Evolutionary conservation across 2,888 invertebrate genomes (phyloP).

Genomic region (Petrolisthes cinctipes): DNA sequence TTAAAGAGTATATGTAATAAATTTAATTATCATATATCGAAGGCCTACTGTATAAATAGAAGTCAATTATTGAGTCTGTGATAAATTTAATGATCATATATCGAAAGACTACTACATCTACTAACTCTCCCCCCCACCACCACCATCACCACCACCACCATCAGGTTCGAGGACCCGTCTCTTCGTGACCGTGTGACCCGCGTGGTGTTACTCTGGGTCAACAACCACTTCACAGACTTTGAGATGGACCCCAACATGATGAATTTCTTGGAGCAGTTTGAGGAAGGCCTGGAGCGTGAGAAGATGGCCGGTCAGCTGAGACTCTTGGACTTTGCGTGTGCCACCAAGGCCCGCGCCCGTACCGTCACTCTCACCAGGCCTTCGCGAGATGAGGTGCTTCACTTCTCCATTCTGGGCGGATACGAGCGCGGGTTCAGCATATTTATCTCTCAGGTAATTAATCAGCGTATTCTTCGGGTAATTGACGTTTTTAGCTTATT

Average conservation of each 20-base stretch:
- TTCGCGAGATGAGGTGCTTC: constrained; percentile 89
- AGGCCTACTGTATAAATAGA: too few species aligned
- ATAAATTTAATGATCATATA: too few species aligned
- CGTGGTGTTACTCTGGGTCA: constrained; percentile 97
- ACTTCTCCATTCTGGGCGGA: constrained; percentile 94
- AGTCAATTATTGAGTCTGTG: too few species aligned
- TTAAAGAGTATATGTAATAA: too few species aligned
- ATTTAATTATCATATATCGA: too few species aligned
- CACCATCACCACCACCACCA: too few species aligned
- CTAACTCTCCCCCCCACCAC: too few species aligned
- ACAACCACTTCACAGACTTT: constrained; percentile 98
- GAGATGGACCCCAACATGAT: constrained; percentile 96
- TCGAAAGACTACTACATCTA: too few species aligned
- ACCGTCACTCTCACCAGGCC: constrained; percentile 92
- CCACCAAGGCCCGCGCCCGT: constrained; percentile 93
- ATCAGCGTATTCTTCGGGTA: too few species aligned
- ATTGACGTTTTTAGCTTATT: too few species aligned
- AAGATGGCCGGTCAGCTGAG: constrained; percentile 82
- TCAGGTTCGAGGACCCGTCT: constrained; percentile 80
- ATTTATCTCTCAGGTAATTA: constrained; percentile 83
- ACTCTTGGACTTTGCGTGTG: constrained; percentile 95
- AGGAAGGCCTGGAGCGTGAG: constrained; percentile 84
- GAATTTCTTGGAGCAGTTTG: constrained; percentile 93
- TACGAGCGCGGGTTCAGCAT: constrained; percentile 92
- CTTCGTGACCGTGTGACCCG: constrained; percentile 90